phyloP scores from a whole-genome alignment of 2,888 invertebrate genomes.

The Erebia ligea region DNA sequence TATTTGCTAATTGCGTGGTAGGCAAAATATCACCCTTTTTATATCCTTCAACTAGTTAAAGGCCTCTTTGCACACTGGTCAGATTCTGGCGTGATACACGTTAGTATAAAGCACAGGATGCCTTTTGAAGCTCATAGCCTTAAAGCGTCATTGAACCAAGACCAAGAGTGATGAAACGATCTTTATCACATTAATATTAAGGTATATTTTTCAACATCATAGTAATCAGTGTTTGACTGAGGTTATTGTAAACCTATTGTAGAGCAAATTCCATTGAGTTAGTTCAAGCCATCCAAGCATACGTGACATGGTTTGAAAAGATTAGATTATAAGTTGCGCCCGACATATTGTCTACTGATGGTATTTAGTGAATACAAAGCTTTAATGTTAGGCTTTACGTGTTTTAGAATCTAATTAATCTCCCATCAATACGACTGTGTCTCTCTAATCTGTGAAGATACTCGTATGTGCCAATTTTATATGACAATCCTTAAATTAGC shows the following conservation, averaged over 20 bases:
- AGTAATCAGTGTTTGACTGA: neutral
- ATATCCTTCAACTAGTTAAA: neutral
- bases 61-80: neutral
- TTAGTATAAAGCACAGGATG: conserved; percentile 21
- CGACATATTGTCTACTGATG: neutral
- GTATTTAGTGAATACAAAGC: neutral
- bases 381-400: neutral
- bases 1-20: too few species aligned
- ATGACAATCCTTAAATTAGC: too few species aligned
- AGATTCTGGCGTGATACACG: neutral
- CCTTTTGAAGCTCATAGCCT: conserved; percentile 16
- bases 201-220: neutral
- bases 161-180: neutral
- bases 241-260: conserved; percentile 19
- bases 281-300: conserved; percentile 9
- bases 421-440: too few species aligned
- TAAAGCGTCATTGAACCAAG: neutral
- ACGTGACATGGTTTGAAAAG: conserved; percentile 6
- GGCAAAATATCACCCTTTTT: neutral
- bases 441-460: too few species aligned
- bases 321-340: conserved; percentile 1
- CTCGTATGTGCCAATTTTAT: too few species aligned
- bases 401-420: neutral
- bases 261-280: conserved; percentile 12
- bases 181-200: neutral